Evolutionary conservation across 2,888 invertebrate genomes (phyloP).

Genomic region (Latheticus oryzae): DNA sequence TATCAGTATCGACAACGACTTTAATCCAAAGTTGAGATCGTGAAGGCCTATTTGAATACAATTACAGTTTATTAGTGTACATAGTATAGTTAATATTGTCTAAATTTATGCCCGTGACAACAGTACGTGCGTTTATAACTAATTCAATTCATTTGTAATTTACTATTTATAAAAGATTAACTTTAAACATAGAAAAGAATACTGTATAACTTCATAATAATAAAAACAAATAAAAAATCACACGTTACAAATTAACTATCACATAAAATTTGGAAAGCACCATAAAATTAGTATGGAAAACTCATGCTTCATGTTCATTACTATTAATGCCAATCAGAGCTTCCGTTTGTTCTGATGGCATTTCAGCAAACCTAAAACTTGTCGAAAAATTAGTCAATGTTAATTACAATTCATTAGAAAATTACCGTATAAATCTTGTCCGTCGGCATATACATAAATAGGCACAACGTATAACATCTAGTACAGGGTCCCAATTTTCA

Average conservation of each 20-base stretch:
- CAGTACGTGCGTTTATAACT: conserved; percentile 22
- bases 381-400: conserved; percentile 17
- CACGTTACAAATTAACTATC: conserved; percentile 36
- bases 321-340: conserved; percentile 73
- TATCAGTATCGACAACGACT: conserved; percentile 1
- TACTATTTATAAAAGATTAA: conserved; percentile 5
- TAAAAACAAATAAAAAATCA: conserved; percentile 27
- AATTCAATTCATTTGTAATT: conserved; percentile 1
- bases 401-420: too few species aligned
- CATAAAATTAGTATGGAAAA: conserved; percentile 23
- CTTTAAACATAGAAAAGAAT: background rate
- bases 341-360: conserved; percentile 77
- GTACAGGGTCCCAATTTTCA: conserved; percentile 85
- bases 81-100: conserved; percentile 28
- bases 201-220: conserved; percentile 16
- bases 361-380: conserved; percentile 70
- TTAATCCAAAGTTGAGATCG: conserved; percentile 12
- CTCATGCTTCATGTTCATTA: conserved; percentile 68
- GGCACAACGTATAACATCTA: conserved; percentile 69
- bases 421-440: conserved; percentile 67
- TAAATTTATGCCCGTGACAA: conserved; percentile 19
- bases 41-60: conserved; percentile 28
- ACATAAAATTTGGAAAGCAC: conserved; percentile 35
- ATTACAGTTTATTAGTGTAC: conserved; percentile 22
- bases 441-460: conserved; percentile 67